These are phyloP conservation scores for Apantesis nais DNA, from an alignment of 2,888 invertebrate genomes.

Conservation along the genomic window DNA sequence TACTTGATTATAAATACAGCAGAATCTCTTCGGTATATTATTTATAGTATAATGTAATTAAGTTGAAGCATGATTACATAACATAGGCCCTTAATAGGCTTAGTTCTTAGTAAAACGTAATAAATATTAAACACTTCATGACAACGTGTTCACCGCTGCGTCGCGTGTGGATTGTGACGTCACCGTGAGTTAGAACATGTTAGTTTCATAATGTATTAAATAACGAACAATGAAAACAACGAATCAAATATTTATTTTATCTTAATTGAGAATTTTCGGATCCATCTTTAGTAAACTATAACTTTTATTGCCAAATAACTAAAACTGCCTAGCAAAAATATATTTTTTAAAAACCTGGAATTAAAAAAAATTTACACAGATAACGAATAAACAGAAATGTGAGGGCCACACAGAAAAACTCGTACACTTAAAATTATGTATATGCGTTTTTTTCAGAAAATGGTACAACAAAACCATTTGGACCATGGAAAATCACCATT, in stretches of 20 bases:
- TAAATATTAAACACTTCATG: conserved; percentile 22
- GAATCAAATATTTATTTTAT: background rate
- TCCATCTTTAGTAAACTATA: background rate
- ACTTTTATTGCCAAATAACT: background rate
- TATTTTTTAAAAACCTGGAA: background rate
- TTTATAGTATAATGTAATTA: background rate
- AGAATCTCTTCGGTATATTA: background rate
- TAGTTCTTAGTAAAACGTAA: conserved; percentile 16
- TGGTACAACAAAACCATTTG: background rate
- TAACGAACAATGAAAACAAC: too few relatives aligned
- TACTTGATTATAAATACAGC: background rate
- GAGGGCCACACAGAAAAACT: too few relatives aligned
- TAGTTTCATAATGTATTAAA: conserved; percentile 1
- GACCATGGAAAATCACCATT: background rate
- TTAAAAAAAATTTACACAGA: too few relatives aligned
- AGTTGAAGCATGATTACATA: conserved; percentile 7
- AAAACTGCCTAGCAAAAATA: background rate
- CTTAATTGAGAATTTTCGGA: background rate
- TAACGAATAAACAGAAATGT: too few relatives aligned
- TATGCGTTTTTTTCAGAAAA: too few relatives aligned
- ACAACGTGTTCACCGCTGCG: conserved; percentile 11
- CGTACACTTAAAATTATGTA: too few relatives aligned
- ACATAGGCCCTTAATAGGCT: conserved; percentile 12
- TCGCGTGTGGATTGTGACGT: conserved; percentile 10
- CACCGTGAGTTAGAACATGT: background rate